Conservation (phyloP, 2,888 invertebrate genomes). For the Cephus spinipes region DNA sequence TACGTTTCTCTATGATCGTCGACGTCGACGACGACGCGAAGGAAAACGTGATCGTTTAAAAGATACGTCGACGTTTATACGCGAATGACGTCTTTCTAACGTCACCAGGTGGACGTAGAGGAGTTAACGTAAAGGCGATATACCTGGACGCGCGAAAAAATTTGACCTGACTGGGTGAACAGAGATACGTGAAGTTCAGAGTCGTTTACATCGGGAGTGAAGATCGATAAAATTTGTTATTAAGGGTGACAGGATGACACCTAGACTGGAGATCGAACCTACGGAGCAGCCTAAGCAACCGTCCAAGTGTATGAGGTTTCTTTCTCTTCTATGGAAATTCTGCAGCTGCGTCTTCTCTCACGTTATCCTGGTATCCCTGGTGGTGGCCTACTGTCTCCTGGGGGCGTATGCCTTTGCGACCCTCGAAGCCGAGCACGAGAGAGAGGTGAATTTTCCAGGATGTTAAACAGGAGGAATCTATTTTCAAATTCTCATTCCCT, state of each 20-base stretch:
- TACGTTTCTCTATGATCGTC: neutral
- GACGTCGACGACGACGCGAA: neutral
- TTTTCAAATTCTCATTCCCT: neutral
- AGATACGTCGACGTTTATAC: neutral
- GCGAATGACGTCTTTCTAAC: neutral
- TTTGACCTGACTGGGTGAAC: neutral
- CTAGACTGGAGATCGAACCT: neutral
- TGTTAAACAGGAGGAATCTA: neutral
- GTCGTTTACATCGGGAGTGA: neutral
- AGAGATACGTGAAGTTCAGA: neutral
- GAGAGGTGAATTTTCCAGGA: constrained; percentile 70
- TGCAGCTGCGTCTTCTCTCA: constrained; percentile 85
- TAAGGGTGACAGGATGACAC: neutral
- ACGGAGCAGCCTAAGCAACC: constrained; percentile 31
- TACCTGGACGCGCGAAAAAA: neutral
- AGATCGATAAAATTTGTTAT: neutral
- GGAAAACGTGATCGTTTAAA: neutral
- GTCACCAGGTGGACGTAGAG: neutral
- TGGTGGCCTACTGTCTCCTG: constrained; percentile 89
- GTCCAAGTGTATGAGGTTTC: constrained; percentile 52
- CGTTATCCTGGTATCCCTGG: constrained; percentile 86
- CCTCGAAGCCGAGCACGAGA: constrained; percentile 81
- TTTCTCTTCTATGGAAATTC: constrained; percentile 57
- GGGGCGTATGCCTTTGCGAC: constrained; percentile 88
- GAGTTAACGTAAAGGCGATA: neutral